Evolutionary conservation across 2,888 invertebrate genomes (phyloP).

Genomic region (Amblyteles armatorius): DNA sequence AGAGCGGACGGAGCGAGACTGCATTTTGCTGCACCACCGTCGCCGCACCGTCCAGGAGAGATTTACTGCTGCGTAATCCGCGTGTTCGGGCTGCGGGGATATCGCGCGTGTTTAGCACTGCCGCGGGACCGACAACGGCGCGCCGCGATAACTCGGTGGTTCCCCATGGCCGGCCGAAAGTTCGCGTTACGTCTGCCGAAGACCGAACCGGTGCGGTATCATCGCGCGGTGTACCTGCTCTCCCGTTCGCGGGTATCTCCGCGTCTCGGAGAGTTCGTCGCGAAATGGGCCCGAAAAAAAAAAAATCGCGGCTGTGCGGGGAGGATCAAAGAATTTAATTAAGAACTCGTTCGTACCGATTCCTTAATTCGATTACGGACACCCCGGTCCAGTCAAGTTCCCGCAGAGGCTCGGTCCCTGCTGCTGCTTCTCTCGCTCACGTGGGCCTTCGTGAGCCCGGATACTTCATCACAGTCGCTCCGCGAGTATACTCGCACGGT

Average conservation of each 20-base stretch:
- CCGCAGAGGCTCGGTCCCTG: conserved; percentile 15
- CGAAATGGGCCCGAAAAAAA: background rate
- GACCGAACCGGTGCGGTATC: conserved; percentile 19
- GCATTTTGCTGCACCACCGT: conserved; percentile 11
- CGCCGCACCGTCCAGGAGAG: conserved; percentile 19
- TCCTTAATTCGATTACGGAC: conserved; percentile 70
- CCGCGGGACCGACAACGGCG: conserved; percentile 36
- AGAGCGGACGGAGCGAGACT: conserved; percentile 3
- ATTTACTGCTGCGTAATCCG: conserved; percentile 62
- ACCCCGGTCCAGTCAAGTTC: conserved; percentile 43
- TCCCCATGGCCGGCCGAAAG: conserved; percentile 1
- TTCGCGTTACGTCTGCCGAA: conserved; percentile 15
- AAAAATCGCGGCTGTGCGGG: conserved; percentile 33
- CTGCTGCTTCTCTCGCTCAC: conserved; percentile 40
- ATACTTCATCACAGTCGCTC: conserved; percentile 67
- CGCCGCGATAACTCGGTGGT: conserved; percentile 10
- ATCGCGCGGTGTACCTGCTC: background rate
- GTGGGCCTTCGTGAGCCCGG: conserved; percentile 63
- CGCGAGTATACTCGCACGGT: conserved; percentile 20
- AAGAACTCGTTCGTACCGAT: conserved; percentile 69
- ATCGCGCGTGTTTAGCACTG: conserved; percentile 53
- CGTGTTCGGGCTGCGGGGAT: conserved; percentile 46
- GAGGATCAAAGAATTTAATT: conserved; percentile 70
- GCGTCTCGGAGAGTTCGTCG: background rate
- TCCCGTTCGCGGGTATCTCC: background rate